A percentile compares a stretch with the other conserved stretches of the same genome.
Evolutionary conservation across 2,113 vertebrate species (phyloP).

Genomic region (Syngnathus typhle): DNA sequence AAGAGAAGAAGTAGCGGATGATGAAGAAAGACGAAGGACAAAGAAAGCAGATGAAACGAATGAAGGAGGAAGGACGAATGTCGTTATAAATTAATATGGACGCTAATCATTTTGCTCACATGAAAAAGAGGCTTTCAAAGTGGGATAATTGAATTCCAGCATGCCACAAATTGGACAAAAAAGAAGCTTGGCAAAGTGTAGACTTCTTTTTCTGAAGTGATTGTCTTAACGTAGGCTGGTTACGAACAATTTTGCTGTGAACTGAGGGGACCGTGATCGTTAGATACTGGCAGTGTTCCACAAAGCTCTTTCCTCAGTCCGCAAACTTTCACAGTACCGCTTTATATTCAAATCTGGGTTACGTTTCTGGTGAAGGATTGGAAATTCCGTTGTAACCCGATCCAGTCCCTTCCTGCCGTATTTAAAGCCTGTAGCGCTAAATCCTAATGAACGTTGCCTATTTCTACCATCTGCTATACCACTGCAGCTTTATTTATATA

Average conservation of each 20-base stretch:
- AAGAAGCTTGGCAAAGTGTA: background rate
- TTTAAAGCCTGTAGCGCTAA: background rate
- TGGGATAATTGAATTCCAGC: constrained; percentile 37
- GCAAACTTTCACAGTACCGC: background rate
- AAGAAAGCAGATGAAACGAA: constrained; percentile 18
- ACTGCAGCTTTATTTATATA: background rate
- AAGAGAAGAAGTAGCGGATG: background rate
- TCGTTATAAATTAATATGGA: constrained; percentile 37
- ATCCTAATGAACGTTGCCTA: constrained; percentile 26
- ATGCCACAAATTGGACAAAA: constrained; percentile 4
- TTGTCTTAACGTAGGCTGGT: background rate
- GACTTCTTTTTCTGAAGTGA: background rate
- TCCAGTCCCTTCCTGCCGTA: background rate
- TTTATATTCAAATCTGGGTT: too few relatives aligned
- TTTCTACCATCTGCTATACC: background rate
- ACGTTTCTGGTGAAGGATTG: too few relatives aligned
- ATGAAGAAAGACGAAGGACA: constrained; percentile 34
- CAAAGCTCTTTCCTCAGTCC: background rate
- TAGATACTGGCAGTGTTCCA: background rate
- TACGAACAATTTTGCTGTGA: background rate
- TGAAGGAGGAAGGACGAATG: constrained; percentile 18
- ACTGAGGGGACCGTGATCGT: background rate
- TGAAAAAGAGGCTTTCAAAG: constrained; percentile 35
- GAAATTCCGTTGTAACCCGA: too few relatives aligned
- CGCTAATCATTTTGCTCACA: constrained; percentile 41